Conservation (phyloP, 1,140 invertebrate genomes). For the Saccostrea glomerata region DNA sequence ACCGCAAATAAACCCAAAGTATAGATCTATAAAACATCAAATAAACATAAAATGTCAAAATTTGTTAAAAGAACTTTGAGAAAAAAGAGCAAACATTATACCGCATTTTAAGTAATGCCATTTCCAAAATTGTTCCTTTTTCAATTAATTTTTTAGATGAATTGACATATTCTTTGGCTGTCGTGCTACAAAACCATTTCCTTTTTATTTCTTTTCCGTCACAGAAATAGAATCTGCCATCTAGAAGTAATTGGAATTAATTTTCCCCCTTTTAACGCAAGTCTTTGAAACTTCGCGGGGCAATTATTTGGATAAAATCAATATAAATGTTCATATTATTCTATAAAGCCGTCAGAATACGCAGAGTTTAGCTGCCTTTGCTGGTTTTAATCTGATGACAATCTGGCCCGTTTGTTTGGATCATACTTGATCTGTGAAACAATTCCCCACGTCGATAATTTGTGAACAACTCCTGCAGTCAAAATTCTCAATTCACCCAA, state of each 20-base stretch:
- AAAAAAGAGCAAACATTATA: too few relatives aligned
- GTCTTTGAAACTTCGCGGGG: not conserved
- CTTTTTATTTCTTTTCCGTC: not conserved
- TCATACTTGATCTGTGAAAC: not conserved
- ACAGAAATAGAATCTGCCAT: slow-evolving; percentile 2
- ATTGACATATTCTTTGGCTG: not conserved
- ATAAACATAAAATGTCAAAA: too few relatives aligned
- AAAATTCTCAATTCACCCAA: too few relatives aligned
- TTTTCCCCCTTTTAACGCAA: not conserved
- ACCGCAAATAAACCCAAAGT: too few relatives aligned
- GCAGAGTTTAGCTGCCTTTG: not conserved
- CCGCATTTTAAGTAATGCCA: too few relatives aligned
- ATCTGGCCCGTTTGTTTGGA: not conserved
- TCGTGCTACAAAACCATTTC: not conserved
- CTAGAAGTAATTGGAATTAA: not conserved
- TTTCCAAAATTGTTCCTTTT: too few relatives aligned
- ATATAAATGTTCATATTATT: slow-evolving; percentile 27
- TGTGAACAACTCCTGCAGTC: not conserved
- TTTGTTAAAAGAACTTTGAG: too few relatives aligned
- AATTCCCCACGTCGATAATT: not conserved
- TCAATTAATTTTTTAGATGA: not conserved
- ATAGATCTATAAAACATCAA: too few relatives aligned
- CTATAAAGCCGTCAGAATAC: not conserved
- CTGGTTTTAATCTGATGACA: not conserved
- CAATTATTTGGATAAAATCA: not conserved